Evolutionary conservation across 2,113 vertebrate species (phyloP).

Genomic region (Amazona guildingii): DNA sequence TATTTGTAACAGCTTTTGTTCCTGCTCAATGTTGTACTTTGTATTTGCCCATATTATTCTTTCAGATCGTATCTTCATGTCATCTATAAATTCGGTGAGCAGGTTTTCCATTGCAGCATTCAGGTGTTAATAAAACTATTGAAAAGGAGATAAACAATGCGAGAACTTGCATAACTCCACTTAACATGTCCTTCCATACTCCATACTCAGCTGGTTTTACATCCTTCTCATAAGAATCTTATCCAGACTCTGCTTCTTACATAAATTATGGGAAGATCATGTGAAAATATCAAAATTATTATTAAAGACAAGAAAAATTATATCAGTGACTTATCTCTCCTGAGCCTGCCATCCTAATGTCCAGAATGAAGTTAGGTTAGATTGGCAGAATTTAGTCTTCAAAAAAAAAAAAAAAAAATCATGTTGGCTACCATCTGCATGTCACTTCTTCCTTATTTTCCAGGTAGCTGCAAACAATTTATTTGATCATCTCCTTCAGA

Average conservation of each 20-base stretch:
- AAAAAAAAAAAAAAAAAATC: background rate
- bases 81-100: background rate
- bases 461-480: background rate
- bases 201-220: background rate
- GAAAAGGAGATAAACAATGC: background rate
- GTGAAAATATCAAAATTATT: background rate
- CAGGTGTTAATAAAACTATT: background rate
- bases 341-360: background rate
- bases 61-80: background rate
- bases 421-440: background rate
- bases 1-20: background rate
- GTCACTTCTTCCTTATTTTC: background rate
- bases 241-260: background rate
- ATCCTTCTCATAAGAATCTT: background rate
- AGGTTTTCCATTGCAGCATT: fast-evolving
- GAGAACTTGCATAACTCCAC: background rate
- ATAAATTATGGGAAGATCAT: background rate
- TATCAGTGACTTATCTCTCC: background rate
- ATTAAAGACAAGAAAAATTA: background rate
- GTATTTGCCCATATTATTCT: background rate
- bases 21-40: background rate
- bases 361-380: background rate
- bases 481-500: background rate
- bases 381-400: background rate
- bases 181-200: background rate